Percentiles rank a stretch among this genome's conserved stretches.
These are phyloP conservation scores for Tethea ocularis DNA, from an alignment of 2,888 invertebrate genomes.

Conservation along the genomic window DNA sequence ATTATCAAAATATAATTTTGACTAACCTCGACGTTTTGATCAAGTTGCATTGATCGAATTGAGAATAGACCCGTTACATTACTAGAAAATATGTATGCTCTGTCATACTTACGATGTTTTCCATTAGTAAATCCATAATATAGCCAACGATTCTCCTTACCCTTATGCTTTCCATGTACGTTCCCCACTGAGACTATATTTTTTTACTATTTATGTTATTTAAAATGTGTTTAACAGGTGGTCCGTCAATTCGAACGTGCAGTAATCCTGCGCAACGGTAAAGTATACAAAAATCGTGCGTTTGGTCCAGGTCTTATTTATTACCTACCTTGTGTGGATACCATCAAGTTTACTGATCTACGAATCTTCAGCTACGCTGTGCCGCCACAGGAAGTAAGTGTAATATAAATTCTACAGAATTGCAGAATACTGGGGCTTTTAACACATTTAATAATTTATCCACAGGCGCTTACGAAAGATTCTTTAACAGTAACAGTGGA, in stretches of 20 bases:
- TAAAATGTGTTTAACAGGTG: conserved; percentile 65
- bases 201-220: neutral
- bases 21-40: no score
- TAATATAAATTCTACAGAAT: neutral
- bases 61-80: no score
- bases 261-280: conserved; percentile 92
- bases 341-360: conserved; percentile 92
- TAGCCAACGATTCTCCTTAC: no score
- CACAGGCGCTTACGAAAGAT: conserved; percentile 84
- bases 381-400: conserved; percentile 93
- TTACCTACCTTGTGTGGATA: conserved; percentile 94
- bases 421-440: neutral
- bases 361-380: conserved; percentile 95
- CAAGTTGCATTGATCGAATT: no score
- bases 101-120: no score
- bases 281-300: conserved; percentile 86
- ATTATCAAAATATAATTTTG: no score
- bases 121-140: no score
- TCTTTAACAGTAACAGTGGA: conserved; percentile 95
- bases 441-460: neutral
- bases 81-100: no score
- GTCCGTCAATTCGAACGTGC: conserved; percentile 92
- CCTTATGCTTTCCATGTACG: no score
- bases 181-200: no score
- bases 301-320: conserved; percentile 93